Percentiles rank a stretch among this genome's conserved stretches.
These are phyloP conservation scores for Drosophila ambigua DNA, from an alignment of 1,140 invertebrate species.

Conservation along the genomic window DNA sequence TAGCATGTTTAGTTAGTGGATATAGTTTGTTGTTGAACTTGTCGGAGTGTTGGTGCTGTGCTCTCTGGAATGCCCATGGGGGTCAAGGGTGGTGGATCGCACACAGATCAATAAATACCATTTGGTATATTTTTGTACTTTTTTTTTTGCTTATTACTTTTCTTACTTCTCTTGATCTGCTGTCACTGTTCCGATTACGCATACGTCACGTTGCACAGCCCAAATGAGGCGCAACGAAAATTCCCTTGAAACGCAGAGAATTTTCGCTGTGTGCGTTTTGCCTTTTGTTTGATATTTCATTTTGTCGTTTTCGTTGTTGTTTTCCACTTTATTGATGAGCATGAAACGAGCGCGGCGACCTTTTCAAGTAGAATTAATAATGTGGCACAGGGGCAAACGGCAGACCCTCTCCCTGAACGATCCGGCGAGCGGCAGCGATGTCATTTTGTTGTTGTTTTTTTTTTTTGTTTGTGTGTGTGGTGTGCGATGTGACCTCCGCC, in stretches of 20 bases:
- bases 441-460: conserved; percentile 9
- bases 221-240: neutral
- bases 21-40: conserved; percentile 13
- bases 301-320: conserved; percentile 19
- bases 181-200: neutral
- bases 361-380: conserved; percentile 74
- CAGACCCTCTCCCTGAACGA: conserved; percentile 22
- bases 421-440: conserved; percentile 17
- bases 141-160: too few species aligned
- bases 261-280: neutral
- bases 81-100: conserved; percentile 19
- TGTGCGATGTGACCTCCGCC: conserved; percentile 47
- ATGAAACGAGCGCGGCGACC: conserved; percentile 61
- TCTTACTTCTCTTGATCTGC: too few species aligned
- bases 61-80: neutral
- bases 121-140: too few species aligned
- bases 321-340: conserved; percentile 51
- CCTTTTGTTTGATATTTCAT: conserved; percentile 39
- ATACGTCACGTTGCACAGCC: conserved; percentile 8
- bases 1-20: neutral
- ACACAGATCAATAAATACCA: neutral
- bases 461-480: conserved; percentile 3
- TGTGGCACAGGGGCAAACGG: conserved; percentile 69
- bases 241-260: conserved; percentile 22
- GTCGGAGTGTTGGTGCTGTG: conserved; percentile 15